phyloP scores from a whole-genome alignment of 2,888 invertebrate genomes.

The Thysanoteuthis rhombus region DNA sequence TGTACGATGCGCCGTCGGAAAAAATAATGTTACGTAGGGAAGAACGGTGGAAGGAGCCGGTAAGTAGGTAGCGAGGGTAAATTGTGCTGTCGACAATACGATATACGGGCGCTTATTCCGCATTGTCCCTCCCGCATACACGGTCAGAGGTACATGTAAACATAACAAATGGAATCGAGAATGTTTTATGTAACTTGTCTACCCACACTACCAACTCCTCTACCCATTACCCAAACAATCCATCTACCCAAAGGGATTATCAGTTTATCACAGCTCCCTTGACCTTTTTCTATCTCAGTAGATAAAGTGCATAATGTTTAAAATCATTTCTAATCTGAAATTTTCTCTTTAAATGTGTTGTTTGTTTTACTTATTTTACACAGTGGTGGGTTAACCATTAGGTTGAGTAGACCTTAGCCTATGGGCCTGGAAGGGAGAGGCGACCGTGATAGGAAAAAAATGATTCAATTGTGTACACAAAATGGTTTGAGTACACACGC shows the following conservation, averaged over 20 bases:
- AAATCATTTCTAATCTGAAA: neutral
- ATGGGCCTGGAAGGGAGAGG: no score
- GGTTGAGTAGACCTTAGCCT: no score
- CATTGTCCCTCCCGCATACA: slow-evolving; percentile 22
- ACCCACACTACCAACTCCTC: neutral
- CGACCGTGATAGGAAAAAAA: no score
- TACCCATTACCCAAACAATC: neutral
- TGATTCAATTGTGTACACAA: no score
- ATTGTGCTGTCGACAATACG: neutral
- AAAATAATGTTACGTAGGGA: neutral
- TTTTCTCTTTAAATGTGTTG: neutral
- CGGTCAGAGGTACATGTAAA: neutral
- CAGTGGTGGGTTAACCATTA: no score
- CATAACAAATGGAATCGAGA: neutral
- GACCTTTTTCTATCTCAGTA: neutral
- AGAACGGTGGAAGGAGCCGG: neutral
- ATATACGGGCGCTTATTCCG: neutral
- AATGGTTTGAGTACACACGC: no score
- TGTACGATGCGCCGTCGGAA: neutral
- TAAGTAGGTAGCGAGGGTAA: neutral
- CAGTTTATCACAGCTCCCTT: neutral
- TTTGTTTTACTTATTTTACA: neutral
- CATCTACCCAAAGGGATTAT: neutral
- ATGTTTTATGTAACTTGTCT: slow-evolving; percentile 18
- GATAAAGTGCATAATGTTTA: neutral